A percentile compares a stretch with the other conserved stretches of the same genome.
Conservation (phyloP, 64 coral and sea anemone genomes). For the Montipora cactus region DNA sequence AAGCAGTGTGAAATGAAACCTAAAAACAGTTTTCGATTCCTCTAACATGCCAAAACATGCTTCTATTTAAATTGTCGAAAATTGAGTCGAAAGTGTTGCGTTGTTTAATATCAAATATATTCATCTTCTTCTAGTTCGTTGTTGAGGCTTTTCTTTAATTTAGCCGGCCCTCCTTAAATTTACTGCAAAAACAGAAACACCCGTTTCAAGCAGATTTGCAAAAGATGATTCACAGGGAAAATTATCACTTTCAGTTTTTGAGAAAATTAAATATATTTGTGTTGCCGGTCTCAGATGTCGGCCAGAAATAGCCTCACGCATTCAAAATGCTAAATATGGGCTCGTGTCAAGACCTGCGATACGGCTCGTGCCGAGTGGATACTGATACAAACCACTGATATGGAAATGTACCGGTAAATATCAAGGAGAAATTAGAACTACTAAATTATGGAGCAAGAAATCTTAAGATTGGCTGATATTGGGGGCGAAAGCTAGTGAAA, state of each 20-base stretch:
- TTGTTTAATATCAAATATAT: no score
- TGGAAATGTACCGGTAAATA: background rate
- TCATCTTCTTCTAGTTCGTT: no score
- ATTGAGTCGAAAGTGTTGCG: no score
- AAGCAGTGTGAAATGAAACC: no score
- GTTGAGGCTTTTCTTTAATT: no score
- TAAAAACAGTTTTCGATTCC: no score
- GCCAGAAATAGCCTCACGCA: background rate
- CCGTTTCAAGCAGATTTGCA: background rate
- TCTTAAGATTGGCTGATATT: background rate
- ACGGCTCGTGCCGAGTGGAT: background rate
- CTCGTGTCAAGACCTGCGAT: background rate
- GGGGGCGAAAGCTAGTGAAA: background rate
- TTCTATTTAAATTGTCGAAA: no score
- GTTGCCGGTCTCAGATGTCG: background rate
- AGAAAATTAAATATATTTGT: slow-evolving; percentile 28
- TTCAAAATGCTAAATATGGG: background rate
- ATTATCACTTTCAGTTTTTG: background rate
- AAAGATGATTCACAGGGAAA: background rate
- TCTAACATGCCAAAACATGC: no score
- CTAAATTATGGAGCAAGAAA: background rate
- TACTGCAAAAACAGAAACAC: no score
- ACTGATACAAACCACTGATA: background rate
- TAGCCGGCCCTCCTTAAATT: no score
- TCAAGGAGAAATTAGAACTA: background rate